A percentile compares a stretch with the other conserved stretches of the same genome.
These are phyloP conservation scores for Nyctibius bracteatus DNA, from an alignment of 2,113 vertebrate species.

Conservation along the genomic window DNA sequence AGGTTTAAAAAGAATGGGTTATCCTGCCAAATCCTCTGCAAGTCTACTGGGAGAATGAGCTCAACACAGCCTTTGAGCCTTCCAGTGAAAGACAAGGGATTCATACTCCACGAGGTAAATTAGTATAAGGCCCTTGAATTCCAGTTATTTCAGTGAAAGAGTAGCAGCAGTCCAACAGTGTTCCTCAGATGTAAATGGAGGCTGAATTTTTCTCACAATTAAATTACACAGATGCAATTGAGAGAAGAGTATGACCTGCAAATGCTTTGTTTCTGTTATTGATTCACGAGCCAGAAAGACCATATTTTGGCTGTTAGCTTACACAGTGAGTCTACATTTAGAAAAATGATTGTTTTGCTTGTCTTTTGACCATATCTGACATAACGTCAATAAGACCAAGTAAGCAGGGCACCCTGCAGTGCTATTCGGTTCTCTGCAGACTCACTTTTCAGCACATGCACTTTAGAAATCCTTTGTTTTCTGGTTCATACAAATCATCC, in stretches of 20 bases:
- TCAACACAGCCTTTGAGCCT: not conserved
- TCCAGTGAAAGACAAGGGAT: not conserved
- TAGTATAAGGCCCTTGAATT: not conserved
- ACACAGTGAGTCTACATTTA: not conserved
- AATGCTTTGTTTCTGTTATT: not conserved
- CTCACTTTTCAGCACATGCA: not conserved
- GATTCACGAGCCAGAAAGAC: conserved; percentile 4
- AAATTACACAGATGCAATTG: not conserved
- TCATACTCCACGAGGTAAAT: not conserved
- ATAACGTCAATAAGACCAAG: not conserved
- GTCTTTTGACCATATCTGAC: conserved; percentile 32
- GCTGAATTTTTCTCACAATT: not conserved
- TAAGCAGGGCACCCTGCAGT: not conserved
- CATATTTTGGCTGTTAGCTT: not conserved
- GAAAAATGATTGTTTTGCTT: conserved; percentile 39
- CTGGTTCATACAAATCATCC: not conserved
- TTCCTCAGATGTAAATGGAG: not conserved
- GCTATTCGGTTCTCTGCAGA: not conserved
- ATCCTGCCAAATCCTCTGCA: not conserved
- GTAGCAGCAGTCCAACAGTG: not conserved
- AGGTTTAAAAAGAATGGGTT: not conserved
- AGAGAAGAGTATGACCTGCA: not conserved
- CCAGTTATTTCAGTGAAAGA: not conserved
- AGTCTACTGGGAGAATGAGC: not conserved
- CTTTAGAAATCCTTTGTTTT: not conserved